Evolutionary conservation across 2,888 invertebrate species (phyloP).

Genomic region (Tromatobia lineatoria): DNA sequence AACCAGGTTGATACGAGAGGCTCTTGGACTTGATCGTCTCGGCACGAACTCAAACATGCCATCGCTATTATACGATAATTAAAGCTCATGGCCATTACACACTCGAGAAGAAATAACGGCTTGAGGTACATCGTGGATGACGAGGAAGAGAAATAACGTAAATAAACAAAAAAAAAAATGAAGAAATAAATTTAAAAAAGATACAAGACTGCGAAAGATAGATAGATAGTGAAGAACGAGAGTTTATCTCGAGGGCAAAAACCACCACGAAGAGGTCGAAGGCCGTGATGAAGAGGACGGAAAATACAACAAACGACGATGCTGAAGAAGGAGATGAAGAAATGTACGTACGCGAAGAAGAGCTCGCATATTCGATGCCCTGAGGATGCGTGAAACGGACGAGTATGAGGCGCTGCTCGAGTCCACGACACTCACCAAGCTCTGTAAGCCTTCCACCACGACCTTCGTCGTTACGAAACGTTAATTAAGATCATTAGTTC

Average conservation of each 20-base stretch:
- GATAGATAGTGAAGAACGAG: constrained; percentile 21
- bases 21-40: constrained; percentile 14
- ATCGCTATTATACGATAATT: constrained; percentile 74
- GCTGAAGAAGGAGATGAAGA: not conserved
- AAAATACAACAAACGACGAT: constrained; percentile 10
- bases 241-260: constrained; percentile 58
- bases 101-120: constrained; percentile 42
- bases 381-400: constrained; percentile 36
- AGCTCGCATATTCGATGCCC: constrained; percentile 33
- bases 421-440: constrained; percentile 65
- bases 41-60: constrained; percentile 59
- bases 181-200: constrained; percentile 37
- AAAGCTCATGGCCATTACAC: constrained; percentile 69
- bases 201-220: constrained; percentile 39
- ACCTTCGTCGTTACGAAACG: constrained; percentile 83
- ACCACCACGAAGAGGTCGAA: constrained; percentile 50
- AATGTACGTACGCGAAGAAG: not conserved
- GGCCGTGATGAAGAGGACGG: constrained; percentile 32
- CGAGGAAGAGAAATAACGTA: constrained; percentile 29
- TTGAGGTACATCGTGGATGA: constrained; percentile 49
- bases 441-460: constrained; percentile 56
- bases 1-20: not conserved
- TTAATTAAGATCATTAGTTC: constrained; percentile 84
- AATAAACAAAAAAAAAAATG: constrained; percentile 34
- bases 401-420: constrained; percentile 34